phyloP scores from a whole-genome alignment of 1,140 invertebrate genomes.

The Camponotus floridanus region DNA sequence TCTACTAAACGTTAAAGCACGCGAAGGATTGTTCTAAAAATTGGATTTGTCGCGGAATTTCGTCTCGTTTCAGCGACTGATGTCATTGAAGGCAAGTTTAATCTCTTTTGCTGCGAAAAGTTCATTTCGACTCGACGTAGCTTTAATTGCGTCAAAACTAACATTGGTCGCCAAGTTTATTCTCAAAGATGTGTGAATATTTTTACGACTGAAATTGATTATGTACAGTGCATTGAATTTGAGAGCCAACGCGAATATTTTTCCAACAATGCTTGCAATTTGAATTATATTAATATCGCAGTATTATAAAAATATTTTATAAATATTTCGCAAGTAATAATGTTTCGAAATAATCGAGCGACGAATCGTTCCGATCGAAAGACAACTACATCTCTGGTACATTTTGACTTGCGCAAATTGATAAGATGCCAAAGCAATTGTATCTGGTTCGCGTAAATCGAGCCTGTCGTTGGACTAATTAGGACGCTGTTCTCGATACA shows the following conservation, averaged over 20 bases:
- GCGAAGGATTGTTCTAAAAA: slow-evolving; percentile 45
- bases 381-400: neutral
- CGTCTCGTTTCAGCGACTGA: slow-evolving; percentile 3
- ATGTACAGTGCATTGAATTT: neutral
- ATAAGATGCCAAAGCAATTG: slow-evolving; percentile 31
- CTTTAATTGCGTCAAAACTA: slow-evolving; percentile 41
- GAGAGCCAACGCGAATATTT: neutral
- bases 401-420: slow-evolving; percentile 21
- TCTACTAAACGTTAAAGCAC: slow-evolving; percentile 33
- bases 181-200: slow-evolving; percentile 12
- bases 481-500: slow-evolving; percentile 43
- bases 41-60: slow-evolving; percentile 54
- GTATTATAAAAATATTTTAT: neutral
- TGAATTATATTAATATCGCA: slow-evolving; percentile 5
- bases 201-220: neutral
- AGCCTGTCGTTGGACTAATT: slow-evolving; percentile 43
- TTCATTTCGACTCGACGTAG: slow-evolving; percentile 32
- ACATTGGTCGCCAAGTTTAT: slow-evolving; percentile 4
- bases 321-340: neutral
- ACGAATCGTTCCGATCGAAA: slow-evolving; percentile 16
- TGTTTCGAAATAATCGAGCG: neutral
- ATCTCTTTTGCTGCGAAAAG: slow-evolving; percentile 32
- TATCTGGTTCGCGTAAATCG: slow-evolving; percentile 37
- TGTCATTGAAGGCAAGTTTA: slow-evolving; percentile 26
- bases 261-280: neutral